Conservation (phyloP, 2,113 vertebrate species). For the Regulus satrapa region DNA sequence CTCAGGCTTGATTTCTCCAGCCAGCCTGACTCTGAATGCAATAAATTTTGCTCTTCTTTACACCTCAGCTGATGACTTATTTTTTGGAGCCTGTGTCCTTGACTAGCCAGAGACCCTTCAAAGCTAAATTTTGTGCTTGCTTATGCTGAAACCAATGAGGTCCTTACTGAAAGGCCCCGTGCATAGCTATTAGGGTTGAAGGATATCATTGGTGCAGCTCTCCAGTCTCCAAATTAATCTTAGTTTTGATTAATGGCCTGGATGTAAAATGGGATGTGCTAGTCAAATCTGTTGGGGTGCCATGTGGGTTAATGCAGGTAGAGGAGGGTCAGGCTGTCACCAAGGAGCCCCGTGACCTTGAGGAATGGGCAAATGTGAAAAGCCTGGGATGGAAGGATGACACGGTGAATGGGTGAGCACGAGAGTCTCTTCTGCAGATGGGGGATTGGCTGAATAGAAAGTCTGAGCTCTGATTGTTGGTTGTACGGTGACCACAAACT, state of each 20-base stretch:
- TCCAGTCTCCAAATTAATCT: background rate
- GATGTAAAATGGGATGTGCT: background rate
- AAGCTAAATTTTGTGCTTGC: constrained; percentile 27
- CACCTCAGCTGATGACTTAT: constrained; percentile 48
- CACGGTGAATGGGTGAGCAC: background rate
- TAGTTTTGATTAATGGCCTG: background rate
- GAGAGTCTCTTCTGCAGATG: background rate
- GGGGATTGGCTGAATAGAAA: background rate
- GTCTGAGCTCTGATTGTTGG: background rate
- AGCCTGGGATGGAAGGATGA: background rate
- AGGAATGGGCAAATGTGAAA: background rate
- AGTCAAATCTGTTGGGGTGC: background rate
- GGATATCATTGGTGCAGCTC: background rate
- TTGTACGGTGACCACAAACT: background rate
- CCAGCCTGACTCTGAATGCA: background rate
- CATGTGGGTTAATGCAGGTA: background rate
- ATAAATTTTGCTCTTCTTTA: constrained; percentile 48
- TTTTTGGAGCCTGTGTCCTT: constrained; percentile 38
- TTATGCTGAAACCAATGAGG: background rate
- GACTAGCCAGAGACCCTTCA: constrained; percentile 21
- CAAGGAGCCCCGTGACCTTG: background rate
- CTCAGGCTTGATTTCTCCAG: constrained; percentile 46
- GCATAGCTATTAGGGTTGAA: background rate
- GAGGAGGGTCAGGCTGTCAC: background rate
- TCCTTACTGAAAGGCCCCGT: background rate